Percentiles rank a stretch among this genome's conserved stretches.
Evolutionary conservation across 2,113 vertebrate species (phyloP).

Genomic region (Rhinopomastus cyanomelas): DNA sequence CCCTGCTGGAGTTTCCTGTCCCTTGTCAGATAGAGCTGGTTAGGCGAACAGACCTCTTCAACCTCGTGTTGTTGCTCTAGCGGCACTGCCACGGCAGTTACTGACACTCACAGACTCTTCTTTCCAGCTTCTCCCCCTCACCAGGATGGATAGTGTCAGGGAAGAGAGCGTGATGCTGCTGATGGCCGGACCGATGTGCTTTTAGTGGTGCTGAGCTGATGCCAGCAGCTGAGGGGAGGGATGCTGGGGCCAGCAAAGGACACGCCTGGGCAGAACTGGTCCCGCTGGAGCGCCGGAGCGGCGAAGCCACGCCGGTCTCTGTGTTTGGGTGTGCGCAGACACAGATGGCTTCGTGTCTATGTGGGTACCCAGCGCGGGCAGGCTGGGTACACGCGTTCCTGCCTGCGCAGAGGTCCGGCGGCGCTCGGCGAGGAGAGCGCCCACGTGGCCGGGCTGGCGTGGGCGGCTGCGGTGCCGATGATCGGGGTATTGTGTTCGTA

Average conservation of each 20-base stretch:
- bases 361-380: not conserved
- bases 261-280: not conserved
- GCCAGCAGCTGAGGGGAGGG: not conserved
- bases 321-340: not conserved
- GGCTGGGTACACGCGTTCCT: not conserved
- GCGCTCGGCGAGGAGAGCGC: not conserved
- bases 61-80: not conserved
- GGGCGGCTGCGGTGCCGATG: not conserved
- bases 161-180: accelerated
- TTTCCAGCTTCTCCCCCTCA: not conserved
- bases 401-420: not conserved
- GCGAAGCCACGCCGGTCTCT: not conserved
- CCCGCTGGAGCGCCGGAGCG: not conserved
- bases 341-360: not conserved
- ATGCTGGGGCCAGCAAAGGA: not conserved
- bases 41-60: not conserved
- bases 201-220: not conserved
- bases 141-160: not conserved
- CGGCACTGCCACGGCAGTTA: not conserved
- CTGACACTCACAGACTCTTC: not conserved
- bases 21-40: not conserved
- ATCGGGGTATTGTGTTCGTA: not conserved
- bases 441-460: not conserved
- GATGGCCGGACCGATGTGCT: not conserved
- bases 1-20: not conserved